Conservation (phyloP, 2,113 vertebrate genomes). For the Nerophis lumbriciformis region DNA sequence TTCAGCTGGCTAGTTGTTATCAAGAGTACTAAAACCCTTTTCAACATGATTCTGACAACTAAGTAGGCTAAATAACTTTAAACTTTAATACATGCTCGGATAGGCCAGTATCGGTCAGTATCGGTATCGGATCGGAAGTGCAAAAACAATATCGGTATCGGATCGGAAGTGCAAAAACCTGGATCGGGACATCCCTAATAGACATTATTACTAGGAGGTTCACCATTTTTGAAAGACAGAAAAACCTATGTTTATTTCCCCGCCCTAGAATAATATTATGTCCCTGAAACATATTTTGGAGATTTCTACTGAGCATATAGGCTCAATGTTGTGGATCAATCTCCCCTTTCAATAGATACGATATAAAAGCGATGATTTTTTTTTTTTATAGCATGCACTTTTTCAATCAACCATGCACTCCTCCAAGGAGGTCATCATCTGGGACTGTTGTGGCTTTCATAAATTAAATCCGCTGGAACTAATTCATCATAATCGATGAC, state of each 20-base stretch:
- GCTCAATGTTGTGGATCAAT: conserved; percentile 15
- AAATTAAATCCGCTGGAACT: conserved; percentile 34
- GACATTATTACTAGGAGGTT: conserved; percentile 64
- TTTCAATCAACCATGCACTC: conserved; percentile 18
- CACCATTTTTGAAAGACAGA: conserved; percentile 57
- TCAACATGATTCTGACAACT: too few relatives aligned
- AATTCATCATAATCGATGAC: conserved; percentile 59
- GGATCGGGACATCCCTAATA: too few relatives aligned
- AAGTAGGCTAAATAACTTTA: too few relatives aligned
- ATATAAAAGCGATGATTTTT: conserved; percentile 4
- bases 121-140: too few relatives aligned
- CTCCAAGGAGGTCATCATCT: conserved; percentile 23
- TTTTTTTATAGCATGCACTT: conserved; percentile 3
- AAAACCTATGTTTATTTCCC: conserved; percentile 25
- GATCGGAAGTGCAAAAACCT: too few relatives aligned
- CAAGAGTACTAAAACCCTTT: too few relatives aligned
- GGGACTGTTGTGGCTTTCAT: conserved; percentile 38
- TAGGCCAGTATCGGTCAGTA: too few relatives aligned
- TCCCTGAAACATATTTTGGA: conserved; percentile 35
- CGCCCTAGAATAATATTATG: conserved; percentile 42
- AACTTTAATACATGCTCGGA: too few relatives aligned
- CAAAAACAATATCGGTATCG: too few relatives aligned
- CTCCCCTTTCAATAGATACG: conserved; percentile 7
- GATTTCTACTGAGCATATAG: conserved; percentile 17
- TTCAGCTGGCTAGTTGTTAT: too few relatives aligned